A percentile compares a stretch with the other conserved stretches of the same genome.
phyloP scores from a whole-genome alignment of 2,888 invertebrate species.

The Patella caerulea region DNA sequence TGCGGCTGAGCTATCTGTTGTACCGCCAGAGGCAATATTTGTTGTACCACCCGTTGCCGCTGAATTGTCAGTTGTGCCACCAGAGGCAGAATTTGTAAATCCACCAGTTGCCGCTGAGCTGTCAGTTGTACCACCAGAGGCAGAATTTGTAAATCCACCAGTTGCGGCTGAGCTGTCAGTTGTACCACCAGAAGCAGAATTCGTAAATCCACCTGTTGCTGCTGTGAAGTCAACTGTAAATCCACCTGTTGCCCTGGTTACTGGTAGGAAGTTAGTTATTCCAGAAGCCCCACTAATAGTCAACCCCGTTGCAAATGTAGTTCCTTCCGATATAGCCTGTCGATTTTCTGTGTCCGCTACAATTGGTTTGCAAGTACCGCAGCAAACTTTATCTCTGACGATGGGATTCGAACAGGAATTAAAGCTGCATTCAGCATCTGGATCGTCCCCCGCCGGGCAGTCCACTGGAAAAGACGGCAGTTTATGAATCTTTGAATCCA shows the following conservation, averaged over 20 bases:
- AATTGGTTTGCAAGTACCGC: constrained; percentile 19
- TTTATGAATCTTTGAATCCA: too few relatives aligned
- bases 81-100: too few relatives aligned
- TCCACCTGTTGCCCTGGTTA: background rate
- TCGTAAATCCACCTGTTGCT: background rate
- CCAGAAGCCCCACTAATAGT: background rate
- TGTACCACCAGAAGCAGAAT: background rate
- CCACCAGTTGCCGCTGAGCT: background rate
- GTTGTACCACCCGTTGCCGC: background rate
- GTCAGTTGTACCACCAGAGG: background rate
- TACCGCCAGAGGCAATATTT: background rate
- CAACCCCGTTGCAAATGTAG: background rate
- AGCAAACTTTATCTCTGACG: constrained; percentile 17
- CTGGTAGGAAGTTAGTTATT: background rate
- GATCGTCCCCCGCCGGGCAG: constrained; percentile 25
- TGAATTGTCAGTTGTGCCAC: background rate
- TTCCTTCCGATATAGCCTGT: background rate
- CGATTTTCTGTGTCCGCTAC: background rate
- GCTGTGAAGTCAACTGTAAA: background rate
- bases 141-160: background rate
- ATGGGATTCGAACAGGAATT: constrained; percentile 1
- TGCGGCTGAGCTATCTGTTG: background rate
- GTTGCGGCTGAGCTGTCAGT: background rate
- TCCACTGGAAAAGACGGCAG: constrained; percentile 12
- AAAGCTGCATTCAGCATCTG: constrained; percentile 14